Base-by-base conservation (phyloP, 2,888 invertebrate genomes). In the Caenorhabditis wallacei region DNA sequence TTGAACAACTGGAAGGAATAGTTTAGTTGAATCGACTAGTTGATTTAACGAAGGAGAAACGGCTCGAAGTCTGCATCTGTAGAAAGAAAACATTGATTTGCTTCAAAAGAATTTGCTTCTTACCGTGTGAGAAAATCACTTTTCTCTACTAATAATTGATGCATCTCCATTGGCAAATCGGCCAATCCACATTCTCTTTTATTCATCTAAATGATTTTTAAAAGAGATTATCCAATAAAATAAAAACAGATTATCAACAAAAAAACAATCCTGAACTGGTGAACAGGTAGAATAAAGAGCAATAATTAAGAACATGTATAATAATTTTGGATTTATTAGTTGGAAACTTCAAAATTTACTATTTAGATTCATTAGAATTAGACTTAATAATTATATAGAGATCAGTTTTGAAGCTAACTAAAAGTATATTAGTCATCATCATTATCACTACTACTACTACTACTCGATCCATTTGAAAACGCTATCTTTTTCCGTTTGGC, bases 61-160 rank as follows among this genome's bases (percentile, higher is more conserved):
- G n/a, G 59, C 18, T 26, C 64, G 35, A 18, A 76, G 68, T 8
- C 16, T 26, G n/a, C 51, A 40, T 61, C 76, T 76, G 68, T 22
- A 69, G 22, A 48, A 3, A 4, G 18, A 43, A 13, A 43, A 16
- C 24, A 10, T 10, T 16, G n/a, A 22, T 16, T 59, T 35, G 16
- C n/a, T 30, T n/a, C 13, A 22, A 61, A 7, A n/a, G 18, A 10
- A n/a, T n/a, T 20, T 51, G 18, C 20, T 20, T 13, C 20, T 48
- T 40, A 76, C 76, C 76, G 68, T 11, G 76, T 24, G 1, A 43
- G 18, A 8, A 51, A 76, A 46, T 76, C 76, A 18, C 76, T 68
- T 16, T 59, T 37, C 11, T 61, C 76, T 2, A 76, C 66, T 1
- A 76, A 13, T n/a, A 57, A 26, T 16, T 54, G 30, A 18, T 43